Base-by-base conservation (phyloP, 2,797 vertebrate species). In the Melanogrammus aeglefinus region DNA sequence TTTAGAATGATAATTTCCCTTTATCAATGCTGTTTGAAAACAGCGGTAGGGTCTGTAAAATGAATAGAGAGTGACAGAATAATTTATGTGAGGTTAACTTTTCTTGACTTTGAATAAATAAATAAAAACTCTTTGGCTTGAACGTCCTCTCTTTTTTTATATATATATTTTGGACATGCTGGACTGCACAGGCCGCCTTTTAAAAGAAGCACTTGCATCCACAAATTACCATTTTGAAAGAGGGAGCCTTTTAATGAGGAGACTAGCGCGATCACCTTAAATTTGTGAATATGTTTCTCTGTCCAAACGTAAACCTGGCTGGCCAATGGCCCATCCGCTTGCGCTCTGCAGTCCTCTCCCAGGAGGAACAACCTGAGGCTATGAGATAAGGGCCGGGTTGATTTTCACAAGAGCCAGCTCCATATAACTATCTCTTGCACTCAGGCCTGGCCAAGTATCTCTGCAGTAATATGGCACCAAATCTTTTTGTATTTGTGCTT, bases 191-290 rank as follows among this genome's bases (percentile, higher is more conserved):
- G 47, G 16, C 47, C 4, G 47, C 66, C 71, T 18, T 79, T 81
- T 77, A 69, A 27, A 57, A 2, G 9, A 3, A 7, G 77, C 69
- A 16, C 51, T 73, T 44, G 9, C 63, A 47, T 79, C 70, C 57
- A 63, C 75, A n/a, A 10, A 70, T 70, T 10, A 2, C 33, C 14
- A 73, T 51, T 73, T 75, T 79, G 81, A 78, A 75, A 57, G 75
- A 35, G 75, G 29, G 66, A 47, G 72, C 66, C 81, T 77, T 77
- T 27, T 66, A 80, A 80, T 72, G 63, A 78, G 78, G 74, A 71
- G 47, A 76, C 76, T 79, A 78, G 71, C 76, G 79, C 89, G 89
- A 91, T 91, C 88, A 88, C 81, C 76, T 72, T 24, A 75, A 84
- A 81, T 85, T 75, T 82, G 83, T 85, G 76, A 76, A 63, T 78